These are phyloP conservation scores for Lydus trimaculatus DNA, from an alignment of 2,888 invertebrate genomes.

Conservation along the genomic window DNA sequence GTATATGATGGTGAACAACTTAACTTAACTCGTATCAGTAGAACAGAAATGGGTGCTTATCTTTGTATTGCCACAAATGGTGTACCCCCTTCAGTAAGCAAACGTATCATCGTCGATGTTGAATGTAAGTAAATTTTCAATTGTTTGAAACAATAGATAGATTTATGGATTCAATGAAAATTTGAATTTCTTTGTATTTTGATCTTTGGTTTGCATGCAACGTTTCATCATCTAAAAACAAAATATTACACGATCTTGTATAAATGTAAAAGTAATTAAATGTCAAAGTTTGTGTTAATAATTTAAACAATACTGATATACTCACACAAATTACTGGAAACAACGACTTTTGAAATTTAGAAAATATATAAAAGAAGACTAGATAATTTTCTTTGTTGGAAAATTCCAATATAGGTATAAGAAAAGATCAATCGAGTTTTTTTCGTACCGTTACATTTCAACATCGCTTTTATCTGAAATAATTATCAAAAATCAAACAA, in stretches of 20 bases:
- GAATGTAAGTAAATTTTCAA: slow-evolving; percentile 74
- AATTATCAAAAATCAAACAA: slow-evolving; percentile 4
- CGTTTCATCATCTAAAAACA: background rate
- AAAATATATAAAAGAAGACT: background rate
- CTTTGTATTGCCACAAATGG: slow-evolving; percentile 86
- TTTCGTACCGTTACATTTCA: background rate
- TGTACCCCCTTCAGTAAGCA: slow-evolving; percentile 90
- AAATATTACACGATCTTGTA: background rate
- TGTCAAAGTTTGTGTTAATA: background rate
- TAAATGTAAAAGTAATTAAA: background rate
- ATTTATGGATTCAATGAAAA: background rate
- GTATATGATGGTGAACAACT: slow-evolving; percentile 86
- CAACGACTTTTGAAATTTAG: background rate
- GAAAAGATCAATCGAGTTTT: slow-evolving; percentile 4
- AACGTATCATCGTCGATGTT: slow-evolving; percentile 89
- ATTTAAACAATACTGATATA: background rate
- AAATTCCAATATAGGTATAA: background rate
- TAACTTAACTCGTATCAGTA: slow-evolving; percentile 84
- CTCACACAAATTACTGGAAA: background rate
- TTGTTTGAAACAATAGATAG: background rate
- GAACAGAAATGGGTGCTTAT: slow-evolving; percentile 88
- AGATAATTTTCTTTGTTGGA: slow-evolving; percentile 7
- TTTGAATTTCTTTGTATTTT: background rate
- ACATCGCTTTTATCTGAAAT: background rate
- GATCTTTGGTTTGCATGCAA: background rate